Evolutionary conservation across 2,797 vertebrate genomes (phyloP).

Genomic region (Cossypha polioptera): DNA sequence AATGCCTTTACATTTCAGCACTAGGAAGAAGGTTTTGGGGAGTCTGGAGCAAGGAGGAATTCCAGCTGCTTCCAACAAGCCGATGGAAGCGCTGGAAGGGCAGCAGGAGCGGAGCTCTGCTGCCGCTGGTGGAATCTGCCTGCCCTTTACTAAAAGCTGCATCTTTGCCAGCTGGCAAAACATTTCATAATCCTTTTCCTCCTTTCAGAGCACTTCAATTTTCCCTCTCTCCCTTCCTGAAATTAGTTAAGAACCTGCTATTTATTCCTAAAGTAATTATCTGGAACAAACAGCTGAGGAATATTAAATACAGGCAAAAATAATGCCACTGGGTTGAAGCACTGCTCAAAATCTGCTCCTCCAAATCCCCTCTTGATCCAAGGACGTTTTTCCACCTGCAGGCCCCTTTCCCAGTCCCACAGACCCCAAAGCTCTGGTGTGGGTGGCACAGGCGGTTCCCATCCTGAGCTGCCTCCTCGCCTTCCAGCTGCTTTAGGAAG

Average conservation of each 20-base stretch:
- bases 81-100: fast-evolving
- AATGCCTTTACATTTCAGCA: background rate
- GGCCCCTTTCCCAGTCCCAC: fast-evolving
- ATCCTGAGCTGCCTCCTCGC: background rate
- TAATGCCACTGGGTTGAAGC: fast-evolving
- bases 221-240: background rate
- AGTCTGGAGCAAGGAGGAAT: fast-evolving
- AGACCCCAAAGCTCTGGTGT: background rate
- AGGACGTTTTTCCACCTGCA: conserved; percentile 5
- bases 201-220: background rate
- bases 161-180: background rate
- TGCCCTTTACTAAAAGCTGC: background rate
- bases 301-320: background rate
- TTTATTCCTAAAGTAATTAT: background rate
- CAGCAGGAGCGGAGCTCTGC: background rate
- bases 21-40: background rate
- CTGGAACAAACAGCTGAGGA: background rate
- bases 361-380: background rate
- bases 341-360: background rate
- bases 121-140: background rate
- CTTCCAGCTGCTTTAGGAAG: background rate
- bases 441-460: background rate
- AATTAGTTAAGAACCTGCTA: background rate
- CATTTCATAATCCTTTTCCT: background rate
- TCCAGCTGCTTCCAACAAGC: background rate